Conservation (phyloP, 2,888 invertebrate genomes). For the Melanotus villosus region DNA sequence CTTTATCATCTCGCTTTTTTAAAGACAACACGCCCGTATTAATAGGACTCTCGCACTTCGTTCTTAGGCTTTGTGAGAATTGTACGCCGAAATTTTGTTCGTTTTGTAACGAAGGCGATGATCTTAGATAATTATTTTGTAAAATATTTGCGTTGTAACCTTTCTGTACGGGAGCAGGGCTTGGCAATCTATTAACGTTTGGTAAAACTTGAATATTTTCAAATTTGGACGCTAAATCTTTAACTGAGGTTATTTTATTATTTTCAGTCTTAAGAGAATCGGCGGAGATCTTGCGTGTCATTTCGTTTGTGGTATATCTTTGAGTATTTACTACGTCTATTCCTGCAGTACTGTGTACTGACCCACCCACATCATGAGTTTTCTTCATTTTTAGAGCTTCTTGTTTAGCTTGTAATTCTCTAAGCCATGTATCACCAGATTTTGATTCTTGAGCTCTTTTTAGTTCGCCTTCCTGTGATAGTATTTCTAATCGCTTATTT, state of each 20-base stretch:
- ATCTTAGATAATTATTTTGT: constrained; percentile 23
- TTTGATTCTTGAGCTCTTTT: constrained; percentile 46
- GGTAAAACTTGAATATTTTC: constrained; percentile 70
- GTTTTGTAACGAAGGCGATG: constrained; percentile 25
- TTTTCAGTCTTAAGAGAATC: constrained; percentile 51
- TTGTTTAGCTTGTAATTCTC: constrained; percentile 86
- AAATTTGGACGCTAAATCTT: constrained; percentile 87
- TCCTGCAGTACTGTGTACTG: constrained; percentile 60
- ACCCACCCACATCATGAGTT: constrained; percentile 67
- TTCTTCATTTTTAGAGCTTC: constrained; percentile 74
- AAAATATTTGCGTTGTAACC: not conserved
- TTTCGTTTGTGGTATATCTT: constrained; percentile 49
- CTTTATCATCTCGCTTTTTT: constrained; percentile 59
- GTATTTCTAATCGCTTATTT: constrained; percentile 77
- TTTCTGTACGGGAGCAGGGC: constrained; percentile 4
- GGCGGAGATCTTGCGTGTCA: constrained; percentile 10
- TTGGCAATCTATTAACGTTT: constrained; percentile 14
- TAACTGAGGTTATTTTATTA: constrained; percentile 72
- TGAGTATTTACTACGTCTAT: constrained; percentile 59
- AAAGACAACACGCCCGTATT: constrained; percentile 56
- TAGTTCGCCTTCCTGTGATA: constrained; percentile 67
- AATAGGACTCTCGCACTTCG: constrained; percentile 48
- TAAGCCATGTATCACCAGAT: constrained; percentile 78
- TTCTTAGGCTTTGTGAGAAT: constrained; percentile 33
- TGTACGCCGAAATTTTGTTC: constrained; percentile 33